A percentile compares a stretch with the other conserved stretches of the same genome.
Evolutionary conservation across 2,797 vertebrate species (phyloP).

Genomic region (Ambastaia sidthimunki): DNA sequence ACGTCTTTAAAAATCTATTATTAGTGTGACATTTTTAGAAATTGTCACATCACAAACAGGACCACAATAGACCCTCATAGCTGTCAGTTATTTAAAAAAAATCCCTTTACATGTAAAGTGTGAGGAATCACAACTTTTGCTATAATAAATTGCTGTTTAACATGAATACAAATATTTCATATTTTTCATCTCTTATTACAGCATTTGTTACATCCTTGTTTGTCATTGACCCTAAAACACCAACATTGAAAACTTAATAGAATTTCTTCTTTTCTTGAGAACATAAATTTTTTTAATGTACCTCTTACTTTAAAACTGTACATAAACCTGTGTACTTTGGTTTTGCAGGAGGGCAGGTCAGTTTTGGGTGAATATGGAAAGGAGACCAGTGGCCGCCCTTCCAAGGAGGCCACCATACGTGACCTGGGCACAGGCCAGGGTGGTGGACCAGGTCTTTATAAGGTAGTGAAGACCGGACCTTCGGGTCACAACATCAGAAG

Average conservation of each 20-base stretch:
- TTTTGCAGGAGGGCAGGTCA: conserved; percentile 94
- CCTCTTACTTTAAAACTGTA: background rate
- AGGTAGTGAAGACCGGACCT: conserved; percentile 99
- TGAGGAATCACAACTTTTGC: no score
- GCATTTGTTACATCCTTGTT: background rate
- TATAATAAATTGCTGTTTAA: no score
- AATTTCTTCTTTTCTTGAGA: no score
- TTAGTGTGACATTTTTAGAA: no score
- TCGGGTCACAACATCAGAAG: conserved; percentile 99
- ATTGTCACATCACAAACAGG: no score
- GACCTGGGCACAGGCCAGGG: conserved; percentile 91
- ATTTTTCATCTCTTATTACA: background rate
- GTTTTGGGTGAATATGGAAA: conserved; percentile 93
- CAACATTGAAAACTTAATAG: no score
- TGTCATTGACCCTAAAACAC: background rate
- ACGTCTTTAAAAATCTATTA: background rate
- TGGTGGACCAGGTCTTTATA: conserved; percentile 98
- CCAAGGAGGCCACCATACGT: conserved; percentile 90
- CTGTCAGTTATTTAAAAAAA: no score
- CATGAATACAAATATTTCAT: background rate
- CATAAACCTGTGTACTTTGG: conserved; percentile 73
- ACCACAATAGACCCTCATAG: no score
- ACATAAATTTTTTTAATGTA: background rate
- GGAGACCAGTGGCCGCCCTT: conserved; percentile 92
- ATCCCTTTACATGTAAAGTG: no score